A percentile compares a stretch with the other conserved stretches of the same genome.
Conservation (phyloP, 1,140 invertebrate genomes). For the Oryctes rhinoceros region DNA sequence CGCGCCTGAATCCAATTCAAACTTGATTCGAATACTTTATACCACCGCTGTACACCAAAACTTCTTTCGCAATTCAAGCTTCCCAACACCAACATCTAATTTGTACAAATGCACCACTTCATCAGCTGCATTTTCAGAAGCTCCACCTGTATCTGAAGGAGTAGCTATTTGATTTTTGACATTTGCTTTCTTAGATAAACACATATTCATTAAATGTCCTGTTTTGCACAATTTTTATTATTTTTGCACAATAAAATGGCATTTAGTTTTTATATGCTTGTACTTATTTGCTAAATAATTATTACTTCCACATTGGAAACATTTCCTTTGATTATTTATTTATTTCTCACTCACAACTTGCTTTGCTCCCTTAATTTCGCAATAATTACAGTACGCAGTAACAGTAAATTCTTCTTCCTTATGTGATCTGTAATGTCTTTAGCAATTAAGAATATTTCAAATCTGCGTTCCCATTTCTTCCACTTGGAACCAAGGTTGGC, state of each 20-base stretch:
- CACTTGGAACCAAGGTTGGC: too few species aligned
- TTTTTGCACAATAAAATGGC: too few species aligned
- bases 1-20: conserved; percentile 41
- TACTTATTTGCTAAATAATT: conserved; percentile 31
- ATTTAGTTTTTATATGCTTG: conserved; percentile 28
- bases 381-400: conserved; percentile 12
- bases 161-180: conserved; percentile 19
- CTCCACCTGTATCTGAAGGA: conserved; percentile 16
- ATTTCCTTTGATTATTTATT: conserved; percentile 27
- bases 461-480: too few species aligned
- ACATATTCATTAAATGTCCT: conserved; percentile 33
- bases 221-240: conserved; percentile 38
- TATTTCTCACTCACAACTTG: conserved; percentile 18
- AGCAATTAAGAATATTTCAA: too few species aligned
- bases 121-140: conserved; percentile 16
- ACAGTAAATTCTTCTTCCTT: conserved; percentile 32
- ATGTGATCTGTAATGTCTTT: conserved; percentile 37
- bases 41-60: conserved; percentile 36
- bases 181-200: conserved; percentile 37
- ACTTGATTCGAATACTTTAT: conserved; percentile 26
- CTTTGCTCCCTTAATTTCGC: conserved; percentile 33
- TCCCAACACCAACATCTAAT: not conserved
- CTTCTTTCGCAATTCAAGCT: conserved; percentile 31
- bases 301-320: conserved; percentile 23
- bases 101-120: conserved; percentile 3